phyloP scores from a whole-genome alignment of 1,140 invertebrate genomes.

The Aphelenchoides avenae region DNA sequence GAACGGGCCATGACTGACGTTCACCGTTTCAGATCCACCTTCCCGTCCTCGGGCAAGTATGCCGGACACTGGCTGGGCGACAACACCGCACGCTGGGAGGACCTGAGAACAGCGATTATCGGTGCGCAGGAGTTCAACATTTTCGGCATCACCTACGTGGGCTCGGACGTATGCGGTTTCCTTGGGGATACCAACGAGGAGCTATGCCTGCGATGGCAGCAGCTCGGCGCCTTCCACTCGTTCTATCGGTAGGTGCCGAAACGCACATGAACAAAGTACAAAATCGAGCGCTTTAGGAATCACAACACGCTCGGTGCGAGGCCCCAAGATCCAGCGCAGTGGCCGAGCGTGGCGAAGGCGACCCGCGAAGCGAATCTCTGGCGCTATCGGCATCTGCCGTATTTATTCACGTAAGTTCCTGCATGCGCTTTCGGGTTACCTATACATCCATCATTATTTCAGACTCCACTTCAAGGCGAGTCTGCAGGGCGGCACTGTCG shows the following conservation, averaged over 20 bases:
- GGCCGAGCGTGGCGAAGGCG: constrained; percentile 54
- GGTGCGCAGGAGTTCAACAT: constrained; percentile 68
- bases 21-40: constrained; percentile 28
- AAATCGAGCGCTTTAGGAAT: constrained; percentile 50
- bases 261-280: no score
- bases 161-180: constrained; percentile 62
- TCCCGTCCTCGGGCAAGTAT: constrained; percentile 76
- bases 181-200: constrained; percentile 58
- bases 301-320: constrained; percentile 45
- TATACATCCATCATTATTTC: no score
- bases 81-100: constrained; percentile 63
- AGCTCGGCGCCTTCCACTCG: constrained; percentile 41
- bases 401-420: constrained; percentile 53
- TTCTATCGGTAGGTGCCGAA: constrained; percentile 26
- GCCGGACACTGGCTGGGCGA: constrained; percentile 89
- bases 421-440: no score
- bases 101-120: constrained; percentile 62
- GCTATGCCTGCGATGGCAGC: constrained; percentile 56
- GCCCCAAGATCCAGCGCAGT: constrained; percentile 53
- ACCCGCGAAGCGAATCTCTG: constrained; percentile 55
- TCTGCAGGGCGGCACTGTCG: constrained; percentile 47
- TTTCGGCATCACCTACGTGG: constrained; percentile 68
- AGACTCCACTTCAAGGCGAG: constrained; percentile 40
- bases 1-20: constrained; percentile 43
- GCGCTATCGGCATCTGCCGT: constrained; percentile 56